phyloP scores from a whole-genome alignment of 2,113 vertebrate species.

The Todiramphus chloris region DNA sequence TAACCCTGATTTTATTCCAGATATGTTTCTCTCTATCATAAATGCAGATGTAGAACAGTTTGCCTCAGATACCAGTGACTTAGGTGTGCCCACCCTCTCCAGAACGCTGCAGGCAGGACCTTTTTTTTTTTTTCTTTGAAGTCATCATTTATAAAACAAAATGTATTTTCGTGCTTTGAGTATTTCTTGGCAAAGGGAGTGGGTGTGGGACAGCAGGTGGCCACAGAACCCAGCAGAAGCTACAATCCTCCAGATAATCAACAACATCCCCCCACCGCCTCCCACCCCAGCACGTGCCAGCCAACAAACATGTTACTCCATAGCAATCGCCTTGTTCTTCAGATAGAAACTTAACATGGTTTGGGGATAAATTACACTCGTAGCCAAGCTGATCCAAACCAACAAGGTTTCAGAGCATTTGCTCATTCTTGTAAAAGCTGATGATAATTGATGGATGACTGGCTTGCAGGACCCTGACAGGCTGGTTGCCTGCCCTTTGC shows the following conservation, averaged over 20 bases:
- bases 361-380: conserved; percentile 56
- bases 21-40: not conserved
- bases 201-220: conserved; percentile 6
- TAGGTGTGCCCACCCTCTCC: not conserved
- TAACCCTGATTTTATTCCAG: not conserved
- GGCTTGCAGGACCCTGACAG: conserved; percentile 85
- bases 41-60: not conserved
- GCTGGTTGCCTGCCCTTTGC: conserved; percentile 92
- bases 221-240: conserved; percentile 41
- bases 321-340: conserved; percentile 51
- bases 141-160: not conserved
- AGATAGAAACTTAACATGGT: conserved; percentile 46
- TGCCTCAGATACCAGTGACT: not conserved
- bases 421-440: conserved; percentile 83
- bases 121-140: not conserved
- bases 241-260: conserved; percentile 28
- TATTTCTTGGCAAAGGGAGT: conserved; percentile 8
- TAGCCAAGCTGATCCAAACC: conserved; percentile 75
- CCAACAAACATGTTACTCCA: conserved; percentile 38
- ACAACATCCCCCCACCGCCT: not conserved
- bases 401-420: conserved; percentile 78
- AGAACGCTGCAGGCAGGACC: not conserved
- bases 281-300: not conserved
- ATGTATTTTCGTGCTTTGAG: not conserved
- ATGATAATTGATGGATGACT: conserved; percentile 97